Percentiles rank a stretch among this genome's conserved stretches.
phyloP scores from a whole-genome alignment of 1,140 invertebrate genomes.

The Lepidostoma basale region DNA sequence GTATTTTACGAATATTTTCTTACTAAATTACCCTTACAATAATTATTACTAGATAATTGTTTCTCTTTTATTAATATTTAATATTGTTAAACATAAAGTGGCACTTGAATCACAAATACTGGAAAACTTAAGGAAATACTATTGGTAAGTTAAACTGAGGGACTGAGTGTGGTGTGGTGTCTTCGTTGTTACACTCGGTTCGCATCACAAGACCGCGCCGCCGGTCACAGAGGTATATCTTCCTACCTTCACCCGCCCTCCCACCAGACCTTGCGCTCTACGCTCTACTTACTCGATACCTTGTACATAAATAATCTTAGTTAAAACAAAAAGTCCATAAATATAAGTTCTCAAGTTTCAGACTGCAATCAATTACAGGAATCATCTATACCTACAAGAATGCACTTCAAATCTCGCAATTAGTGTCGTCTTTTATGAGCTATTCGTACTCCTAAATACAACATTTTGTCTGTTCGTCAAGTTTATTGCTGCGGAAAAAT shows the following conservation, averaged over 20 bases:
- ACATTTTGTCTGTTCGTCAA: constrained; percentile 56
- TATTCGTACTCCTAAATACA: constrained; percentile 49
- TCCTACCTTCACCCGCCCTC: constrained; percentile 18
- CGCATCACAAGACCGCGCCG: constrained; percentile 47
- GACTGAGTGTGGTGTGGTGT: constrained; percentile 6
- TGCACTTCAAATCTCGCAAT: constrained; percentile 61
- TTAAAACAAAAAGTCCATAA: constrained; percentile 47
- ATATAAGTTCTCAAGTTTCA: constrained; percentile 53
- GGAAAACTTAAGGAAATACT: constrained; percentile 63
- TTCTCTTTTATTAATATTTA: constrained; percentile 51
- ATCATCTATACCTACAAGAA: constrained; percentile 60
- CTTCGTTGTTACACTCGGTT: constrained; percentile 46
- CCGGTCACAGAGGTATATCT: constrained; percentile 46
- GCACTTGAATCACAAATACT: constrained; percentile 67
- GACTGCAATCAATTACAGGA: constrained; percentile 59
- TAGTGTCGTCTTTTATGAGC: constrained; percentile 44
- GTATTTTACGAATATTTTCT: constrained; percentile 60
- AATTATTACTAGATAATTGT: constrained; percentile 65
- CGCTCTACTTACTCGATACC: not conserved
- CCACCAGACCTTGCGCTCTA: not conserved
- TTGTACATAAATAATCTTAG: constrained; percentile 42
- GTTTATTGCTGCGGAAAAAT: constrained; percentile 64
- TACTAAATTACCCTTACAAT: constrained; percentile 60
- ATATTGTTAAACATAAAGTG: constrained; percentile 64
- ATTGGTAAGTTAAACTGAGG: constrained; percentile 48